These are phyloP conservation scores for Aplysia californica DNA, from an alignment of 1,140 invertebrate genomes.

Conservation along the genomic window DNA sequence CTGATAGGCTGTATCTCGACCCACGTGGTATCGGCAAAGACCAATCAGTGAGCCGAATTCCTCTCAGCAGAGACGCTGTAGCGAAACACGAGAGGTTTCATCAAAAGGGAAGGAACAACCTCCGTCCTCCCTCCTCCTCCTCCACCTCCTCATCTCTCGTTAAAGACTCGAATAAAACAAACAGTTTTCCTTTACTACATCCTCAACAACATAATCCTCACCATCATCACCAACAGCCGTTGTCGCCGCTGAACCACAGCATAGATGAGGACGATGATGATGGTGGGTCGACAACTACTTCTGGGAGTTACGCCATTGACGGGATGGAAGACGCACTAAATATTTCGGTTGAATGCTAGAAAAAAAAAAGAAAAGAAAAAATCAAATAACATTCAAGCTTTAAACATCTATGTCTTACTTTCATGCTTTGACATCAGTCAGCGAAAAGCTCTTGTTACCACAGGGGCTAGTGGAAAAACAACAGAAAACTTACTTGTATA, in stretches of 20 bases:
- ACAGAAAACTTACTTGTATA: neutral
- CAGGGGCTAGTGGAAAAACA: neutral
- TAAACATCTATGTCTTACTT: neutral
- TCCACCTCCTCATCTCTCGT: too few species aligned
- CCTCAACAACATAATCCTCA: neutral
- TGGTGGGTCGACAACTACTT: conserved; percentile 18
- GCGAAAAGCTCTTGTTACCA: neutral
- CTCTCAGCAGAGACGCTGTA: neutral
- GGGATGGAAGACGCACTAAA: neutral
- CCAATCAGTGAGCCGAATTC: neutral
- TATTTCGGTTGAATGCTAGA: conserved; percentile 8
- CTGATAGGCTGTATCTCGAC: neutral
- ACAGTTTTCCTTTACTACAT: neutral
- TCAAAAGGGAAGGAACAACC: neutral
- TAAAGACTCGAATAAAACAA: too few species aligned
- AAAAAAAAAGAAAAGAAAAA: neutral
- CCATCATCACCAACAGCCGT: neutral
- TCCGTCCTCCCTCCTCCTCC: neutral
- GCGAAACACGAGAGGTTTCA: neutral
- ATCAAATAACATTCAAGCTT: neutral
- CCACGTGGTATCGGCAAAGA: neutral
- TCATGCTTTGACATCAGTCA: neutral
- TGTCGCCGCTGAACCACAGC: neutral
- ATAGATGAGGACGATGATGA: conserved; percentile 25
- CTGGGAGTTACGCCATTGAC: conserved; percentile 25